phyloP scores from a whole-genome alignment of 2,888 invertebrate genomes.

The Podotricha telesiphe region DNA sequence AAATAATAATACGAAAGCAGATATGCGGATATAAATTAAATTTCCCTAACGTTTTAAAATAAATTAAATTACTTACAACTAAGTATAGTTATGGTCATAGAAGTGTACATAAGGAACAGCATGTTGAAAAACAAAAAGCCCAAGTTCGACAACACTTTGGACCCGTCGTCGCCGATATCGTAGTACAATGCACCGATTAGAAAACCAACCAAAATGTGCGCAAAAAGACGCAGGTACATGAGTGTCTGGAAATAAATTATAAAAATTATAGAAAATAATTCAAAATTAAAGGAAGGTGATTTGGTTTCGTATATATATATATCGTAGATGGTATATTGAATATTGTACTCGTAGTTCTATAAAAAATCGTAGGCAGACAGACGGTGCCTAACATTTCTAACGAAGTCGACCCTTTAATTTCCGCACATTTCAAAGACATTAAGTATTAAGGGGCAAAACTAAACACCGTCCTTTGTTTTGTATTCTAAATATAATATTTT shows the following conservation, averaged over 20 bases:
- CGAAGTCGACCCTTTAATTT: too few relatives aligned
- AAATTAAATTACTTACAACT: conserved; percentile 97
- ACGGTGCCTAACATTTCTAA: too few relatives aligned
- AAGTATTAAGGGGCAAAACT: background rate
- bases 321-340: too few relatives aligned
- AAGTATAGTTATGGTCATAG: conserved; percentile 99
- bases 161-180: conserved; percentile 97
- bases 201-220: conserved; percentile 96
- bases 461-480: background rate
- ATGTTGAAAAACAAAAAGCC: conserved; percentile 99
- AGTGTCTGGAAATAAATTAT: conserved; percentile 87
- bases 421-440: too few relatives aligned
- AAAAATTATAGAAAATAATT: background rate
- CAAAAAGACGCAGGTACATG: conserved; percentile 96
- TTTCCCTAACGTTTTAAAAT: too few relatives aligned
- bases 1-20: too few relatives aligned
- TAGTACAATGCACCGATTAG: conserved; percentile 97
- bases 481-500: too few relatives aligned
- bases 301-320: too few relatives aligned
- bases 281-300: too few relatives aligned
- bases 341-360: too few relatives aligned
- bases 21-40: too few relatives aligned
- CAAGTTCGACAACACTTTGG: conserved; percentile 97
- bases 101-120: conserved; percentile 99
- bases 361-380: too few relatives aligned